Percentiles rank a stretch among this genome's conserved stretches.
These are phyloP conservation scores for Cheiracanthium punctorium DNA, from an alignment of 2,888 invertebrate species.

Conservation along the genomic window DNA sequence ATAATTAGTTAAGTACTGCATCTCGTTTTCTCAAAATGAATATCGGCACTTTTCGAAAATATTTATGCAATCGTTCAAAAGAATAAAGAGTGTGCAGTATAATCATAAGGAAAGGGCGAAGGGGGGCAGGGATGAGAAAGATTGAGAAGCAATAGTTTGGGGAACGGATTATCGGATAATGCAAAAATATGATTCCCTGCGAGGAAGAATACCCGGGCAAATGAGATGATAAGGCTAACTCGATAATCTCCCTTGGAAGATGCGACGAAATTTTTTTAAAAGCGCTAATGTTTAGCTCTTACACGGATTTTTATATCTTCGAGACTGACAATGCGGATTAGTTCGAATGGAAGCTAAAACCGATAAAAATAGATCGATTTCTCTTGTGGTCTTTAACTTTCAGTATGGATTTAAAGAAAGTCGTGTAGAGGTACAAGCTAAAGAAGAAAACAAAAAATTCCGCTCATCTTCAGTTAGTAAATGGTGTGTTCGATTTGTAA, in stretches of 20 bases:
- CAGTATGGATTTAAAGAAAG: neutral
- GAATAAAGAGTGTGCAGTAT: neutral
- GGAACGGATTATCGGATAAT: slow-evolving; percentile 54
- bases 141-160: slow-evolving; percentile 32
- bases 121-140: neutral
- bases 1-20: neutral
- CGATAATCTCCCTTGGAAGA: slow-evolving; percentile 41
- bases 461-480: too few relatives aligned
- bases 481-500: too few relatives aligned
- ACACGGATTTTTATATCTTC: slow-evolving; percentile 42
- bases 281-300: neutral
- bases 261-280: slow-evolving; percentile 35
- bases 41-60: neutral
- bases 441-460: too few relatives aligned
- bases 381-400: neutral
- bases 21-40: neutral
- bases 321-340: slow-evolving; percentile 52
- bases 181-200: slow-evolving; percentile 36
- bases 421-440: neutral
- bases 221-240: slow-evolving; percentile 51
- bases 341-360: slow-evolving; percentile 50
- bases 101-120: neutral
- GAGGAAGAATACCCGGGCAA: slow-evolving; percentile 6
- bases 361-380: slow-evolving; percentile 53
- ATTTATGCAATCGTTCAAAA: neutral